Evolutionary conservation across 2,797 vertebrate species (phyloP), one percentile per base, ranked within the genome.

Genomic region (Mus minutoides): DNA sequence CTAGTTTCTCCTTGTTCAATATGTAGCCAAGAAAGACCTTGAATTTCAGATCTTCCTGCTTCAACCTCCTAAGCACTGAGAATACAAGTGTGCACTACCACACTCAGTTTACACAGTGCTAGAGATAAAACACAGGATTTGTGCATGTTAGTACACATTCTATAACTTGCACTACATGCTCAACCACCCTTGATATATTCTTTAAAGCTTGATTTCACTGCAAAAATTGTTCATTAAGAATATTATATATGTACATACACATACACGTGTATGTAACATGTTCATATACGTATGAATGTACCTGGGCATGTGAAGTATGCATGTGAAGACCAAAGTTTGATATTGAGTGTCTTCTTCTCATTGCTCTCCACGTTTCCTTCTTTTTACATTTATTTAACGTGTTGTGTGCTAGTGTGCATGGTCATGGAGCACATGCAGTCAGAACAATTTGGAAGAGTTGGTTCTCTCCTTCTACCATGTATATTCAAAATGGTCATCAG

Each of bases 151-250:
- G 34, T 40, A 62, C 14, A 62, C 4, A 58, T 31, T 83, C n/a
- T 83, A 37, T 60, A 60, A 83, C 60, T 60, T 60, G n/a, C 16
- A 29, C 56, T 40, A 43, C 7, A 62, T 62, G 16, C 26, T 31
- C 58, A 67, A 34, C 17, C 43, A 24, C 17, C 19, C 29, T 46
- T 3, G 37, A 37, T 60, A 90, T 37, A 62, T 82, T 91, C 79
- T 88, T 13, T 34, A 31, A 92, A 93, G 54, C n/a, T 1, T 86
- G n/a, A 86, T 29, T 91, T 96, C 62, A 88, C 7, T 49, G 31
- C 80, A 37, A 92, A 94, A 94, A 94, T 24, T 83, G 76, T 54
- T 79, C 49, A 78, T 10, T 54, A 77, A 77, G 46, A 77, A 52
- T 34, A 49, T 54, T 78, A 54, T 19, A 34, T 76, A 43, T 7